Evolutionary conservation across 2,888 invertebrate species (phyloP), one percentile per base, ranked within the genome.

Genomic region (Galerucella pusilla): DNA sequence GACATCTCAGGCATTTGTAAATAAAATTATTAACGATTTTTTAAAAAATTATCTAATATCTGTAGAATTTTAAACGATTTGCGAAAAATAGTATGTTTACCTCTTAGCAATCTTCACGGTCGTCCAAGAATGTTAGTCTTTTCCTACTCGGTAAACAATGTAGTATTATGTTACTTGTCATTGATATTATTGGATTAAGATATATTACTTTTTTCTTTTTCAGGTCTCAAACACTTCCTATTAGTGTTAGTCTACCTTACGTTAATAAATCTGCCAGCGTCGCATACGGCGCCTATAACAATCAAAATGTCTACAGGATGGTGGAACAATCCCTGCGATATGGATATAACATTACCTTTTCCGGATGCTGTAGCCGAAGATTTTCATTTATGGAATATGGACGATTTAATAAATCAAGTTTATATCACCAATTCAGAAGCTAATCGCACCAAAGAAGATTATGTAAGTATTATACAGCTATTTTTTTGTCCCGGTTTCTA

Each of bases 201-300:
- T 35, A 10, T 5, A 16, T 54, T 20, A 63, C 10, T 61, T 68
- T 71, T 67, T 79, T 81, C 78, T 82, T 76, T 85, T 87, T 46
- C 86, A 89, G 89, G 88, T 86, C 85, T 89, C 83, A 85, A 87
- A 80, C 86, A 87, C 81, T 85, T 86, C 81, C 84, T 89, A 73
- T 82, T 87, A 77, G 83, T 88, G 73, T 85, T 86, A 81, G 85
- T 86, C 73, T 88, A 87, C 81, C 83, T 89, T 68, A 84, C 86
- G 66, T 83, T 87, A 75, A 76, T 88, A 68, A 83, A 87, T 71
- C 82, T 88, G 71, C 86, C 88, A 57, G 83, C 82, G 64, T 83
- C 85, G 68, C 82, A 83, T 81, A 84, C 88, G 68, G 87, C 87
- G 64, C 88, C 88, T 45, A 4, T 45, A 10, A n/a, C 16, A 20